Evolutionary conservation across 1,140 invertebrate species (phyloP).

Genomic region (Bursaphelenchus mucronatus): DNA sequence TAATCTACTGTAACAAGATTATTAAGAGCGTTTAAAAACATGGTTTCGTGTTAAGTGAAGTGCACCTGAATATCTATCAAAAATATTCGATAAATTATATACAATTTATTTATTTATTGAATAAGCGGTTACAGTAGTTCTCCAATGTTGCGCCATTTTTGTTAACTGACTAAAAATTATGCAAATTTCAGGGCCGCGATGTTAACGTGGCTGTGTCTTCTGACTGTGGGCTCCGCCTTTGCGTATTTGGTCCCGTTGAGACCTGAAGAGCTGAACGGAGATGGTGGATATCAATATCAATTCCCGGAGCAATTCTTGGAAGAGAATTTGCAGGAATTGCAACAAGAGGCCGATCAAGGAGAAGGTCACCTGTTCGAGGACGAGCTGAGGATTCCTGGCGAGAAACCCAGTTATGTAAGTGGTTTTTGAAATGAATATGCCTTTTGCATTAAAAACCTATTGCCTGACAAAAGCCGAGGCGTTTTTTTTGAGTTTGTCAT

Average conservation of each 20-base stretch:
- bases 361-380: background rate
- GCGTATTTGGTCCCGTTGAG: background rate
- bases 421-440: background rate
- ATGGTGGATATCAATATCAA: background rate
- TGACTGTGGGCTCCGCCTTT: background rate
- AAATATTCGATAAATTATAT: conserved; percentile 1
- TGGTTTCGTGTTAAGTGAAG: no score
- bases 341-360: no score
- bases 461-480: no score
- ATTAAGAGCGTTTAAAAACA: no score
- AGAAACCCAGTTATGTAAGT: conserved; percentile 11
- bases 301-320: conserved; percentile 7
- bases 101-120: background rate
- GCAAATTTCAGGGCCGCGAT: background rate
- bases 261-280: background rate
- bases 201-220: background rate
- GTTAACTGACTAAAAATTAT: background rate
- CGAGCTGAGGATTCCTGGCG: conserved; percentile 9
- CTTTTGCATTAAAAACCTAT: no score
- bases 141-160: background rate
- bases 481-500: no score
- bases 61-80: no score
- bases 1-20: no score
- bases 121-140: background rate
- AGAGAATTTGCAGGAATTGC: conserved; percentile 7